Evolutionary conservation across 2,113 vertebrate species (phyloP), one percentile per base, ranked within the genome.

Genomic region (Xyliphius kryptos): DNA sequence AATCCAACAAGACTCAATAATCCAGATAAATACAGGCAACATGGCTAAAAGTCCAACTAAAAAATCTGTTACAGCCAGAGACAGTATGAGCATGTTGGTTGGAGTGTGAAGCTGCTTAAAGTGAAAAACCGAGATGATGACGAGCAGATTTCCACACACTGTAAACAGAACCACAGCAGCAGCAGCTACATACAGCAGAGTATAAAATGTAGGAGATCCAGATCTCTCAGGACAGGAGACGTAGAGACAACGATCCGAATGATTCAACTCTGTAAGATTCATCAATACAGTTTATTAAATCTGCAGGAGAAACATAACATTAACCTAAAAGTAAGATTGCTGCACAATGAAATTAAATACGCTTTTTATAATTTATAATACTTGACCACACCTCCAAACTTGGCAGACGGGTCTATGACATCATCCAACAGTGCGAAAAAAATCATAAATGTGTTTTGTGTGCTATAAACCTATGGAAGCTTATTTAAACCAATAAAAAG

Each of bases 31-130:
- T 32, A 32, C 26, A 1, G 26, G 26, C n/a, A 87, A 87, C 86
- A 91, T 90, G 51, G 89, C 51, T 21, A 87, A 54, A 44, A 46
- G 13, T 9, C 69, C 74, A 2, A 61, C 19, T 6, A 44, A 8
- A 20, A 61, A 63, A 9, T 60, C 54, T 2, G 60, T 53, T 15
- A 74, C 3, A 10, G 9, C 9, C 9, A n/a, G 13, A 21, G 11
- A 22, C 40, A 15, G 19, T n/a, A 38, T 43, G 21, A 43, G 38
- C 38, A 21, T 43, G 38, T 5, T 57, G 36, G 52, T 32, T 12
- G 8, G 15, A 12, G 36, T 41, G 53, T 37, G 26, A 54, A 54
- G 26, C 16, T 16, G 26, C 4, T 10, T 36, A 38, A 17, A 17
- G 19, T 38, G 16, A 15, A 19, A 43, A 43, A 74, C 61, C 9